A percentile compares a stretch with the other conserved stretches of the same genome.
These are phyloP conservation scores for Balaeniceps rex DNA, from an alignment of 2,113 vertebrate genomes.

Conservation along the genomic window DNA sequence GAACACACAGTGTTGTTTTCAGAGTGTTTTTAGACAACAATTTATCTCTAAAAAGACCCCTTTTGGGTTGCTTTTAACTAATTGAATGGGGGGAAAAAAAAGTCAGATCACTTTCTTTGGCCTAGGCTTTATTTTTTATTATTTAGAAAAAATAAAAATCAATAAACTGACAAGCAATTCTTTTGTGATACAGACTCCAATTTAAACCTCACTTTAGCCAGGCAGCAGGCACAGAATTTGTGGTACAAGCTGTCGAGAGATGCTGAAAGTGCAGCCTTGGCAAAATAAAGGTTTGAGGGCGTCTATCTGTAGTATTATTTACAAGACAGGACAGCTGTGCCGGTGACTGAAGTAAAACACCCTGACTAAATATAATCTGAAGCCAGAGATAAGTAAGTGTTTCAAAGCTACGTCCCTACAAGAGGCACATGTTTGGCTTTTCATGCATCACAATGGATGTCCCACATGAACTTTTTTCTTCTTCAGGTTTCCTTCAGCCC, in stretches of 20 bases:
- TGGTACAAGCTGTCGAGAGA: background rate
- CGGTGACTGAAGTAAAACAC: conserved; percentile 70
- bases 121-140: background rate
- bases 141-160: background rate
- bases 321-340: conserved; percentile 77
- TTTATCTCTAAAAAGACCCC: background rate
- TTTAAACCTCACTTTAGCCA: background rate
- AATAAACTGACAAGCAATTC: background rate
- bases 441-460: conserved; percentile 78
- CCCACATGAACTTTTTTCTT: conserved; percentile 77
- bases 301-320: conserved; percentile 63
- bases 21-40: background rate
- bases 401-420: conserved; percentile 72
- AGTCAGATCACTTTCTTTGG: background rate
- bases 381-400: conserved; percentile 78
- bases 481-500: conserved; percentile 82
- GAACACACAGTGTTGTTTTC: background rate
- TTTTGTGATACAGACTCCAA: background rate
- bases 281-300: conserved; percentile 52
- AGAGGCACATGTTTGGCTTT: conserved; percentile 78
- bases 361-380: conserved; percentile 72
- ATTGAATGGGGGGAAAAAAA: background rate
- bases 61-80: background rate
- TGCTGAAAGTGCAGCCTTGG: conserved; percentile 19
- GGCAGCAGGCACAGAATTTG: background rate